Evolutionary conservation across 2,888 invertebrate species (phyloP), one percentile per base, ranked within the genome.

Genomic region (Drosophila nr. perissopoda): DNA sequence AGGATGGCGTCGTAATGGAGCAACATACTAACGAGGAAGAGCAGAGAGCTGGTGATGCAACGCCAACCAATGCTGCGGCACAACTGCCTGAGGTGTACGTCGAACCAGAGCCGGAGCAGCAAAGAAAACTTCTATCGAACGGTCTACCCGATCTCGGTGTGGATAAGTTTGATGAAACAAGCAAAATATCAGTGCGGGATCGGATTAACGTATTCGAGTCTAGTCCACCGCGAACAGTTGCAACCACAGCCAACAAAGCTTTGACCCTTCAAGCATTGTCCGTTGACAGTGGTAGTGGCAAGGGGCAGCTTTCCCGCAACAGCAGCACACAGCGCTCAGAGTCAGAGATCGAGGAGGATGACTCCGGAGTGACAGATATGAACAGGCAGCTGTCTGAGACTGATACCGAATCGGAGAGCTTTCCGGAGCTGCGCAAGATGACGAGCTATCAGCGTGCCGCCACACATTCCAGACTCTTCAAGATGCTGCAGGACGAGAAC

Each of bases 311-410:
- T 0, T 92, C 91, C 11, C 89, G 92, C 25, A 92, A 92, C 42
- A 92, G 90, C 69, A 92, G 93, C 36, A 92, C 91, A 18, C 93
- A 93, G 68, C 91, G 91, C 7, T 92, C 94, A n/a, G 94, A 94
- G 75, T 94, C 94, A 0, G 93, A 93, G 80, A 88, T 92, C 52
- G 94, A 94, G 73, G 95, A 95, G 85, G 96, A 96, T 83, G 96
- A 96, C 90, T 96, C 96, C 1, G 96, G 96, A 1, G 96, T 96
- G 0, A 96, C 95, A 0, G 96, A 96, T 89, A 94, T 96, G 93
- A 96, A 95, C 79, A 94, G 95, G 62, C 95, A 95, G 73, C 94
- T 95, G 73, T 96, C 96, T 0, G 96, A 95, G 83, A 94, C 94
- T 2, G 95, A 95, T 76, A 95, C 94, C 0, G 95, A 95, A 83